phyloP scores from a whole-genome alignment of 2,113 vertebrate genomes.

The Aspiorhynchus laticeps region DNA sequence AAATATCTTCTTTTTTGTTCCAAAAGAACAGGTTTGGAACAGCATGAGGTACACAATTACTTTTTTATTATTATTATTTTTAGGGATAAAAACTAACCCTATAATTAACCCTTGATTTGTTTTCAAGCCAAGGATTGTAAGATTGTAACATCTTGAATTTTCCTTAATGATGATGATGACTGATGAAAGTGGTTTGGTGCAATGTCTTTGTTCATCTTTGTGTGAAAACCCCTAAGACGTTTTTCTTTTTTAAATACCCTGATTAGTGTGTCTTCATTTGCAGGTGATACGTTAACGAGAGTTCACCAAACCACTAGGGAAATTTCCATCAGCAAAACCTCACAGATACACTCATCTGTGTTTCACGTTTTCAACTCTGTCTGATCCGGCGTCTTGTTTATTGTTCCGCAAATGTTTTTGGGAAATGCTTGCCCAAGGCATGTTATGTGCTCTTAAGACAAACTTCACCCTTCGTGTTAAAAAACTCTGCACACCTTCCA shows the following conservation, averaged over 20 bases:
- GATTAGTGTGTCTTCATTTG: slow-evolving; percentile 54
- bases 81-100: neutral
- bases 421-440: slow-evolving; percentile 51
- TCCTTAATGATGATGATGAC: slow-evolving; percentile 38
- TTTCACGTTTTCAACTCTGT: slow-evolving; percentile 42
- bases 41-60: neutral
- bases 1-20: neutral
- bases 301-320: slow-evolving; percentile 47
- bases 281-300: slow-evolving; percentile 28
- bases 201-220: slow-evolving; percentile 28
- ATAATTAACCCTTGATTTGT: neutral
- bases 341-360: slow-evolving; percentile 42
- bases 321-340: slow-evolving; percentile 56
- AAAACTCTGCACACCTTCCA: neutral
- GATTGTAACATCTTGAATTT: neutral
- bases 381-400: slow-evolving; percentile 54
- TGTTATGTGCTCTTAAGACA: slow-evolving; percentile 48
- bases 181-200: slow-evolving; percentile 24
- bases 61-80: neutral
- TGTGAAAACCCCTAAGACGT: slow-evolving; percentile 44
- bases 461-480: slow-evolving; percentile 33
- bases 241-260: slow-evolving; percentile 51
- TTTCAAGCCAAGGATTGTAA: neutral
- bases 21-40: neutral
- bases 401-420: slow-evolving; percentile 34